These are phyloP conservation scores for Pseudotriccus pelzelni DNA, from an alignment of 2,797 vertebrate species.

Conservation along the genomic window DNA sequence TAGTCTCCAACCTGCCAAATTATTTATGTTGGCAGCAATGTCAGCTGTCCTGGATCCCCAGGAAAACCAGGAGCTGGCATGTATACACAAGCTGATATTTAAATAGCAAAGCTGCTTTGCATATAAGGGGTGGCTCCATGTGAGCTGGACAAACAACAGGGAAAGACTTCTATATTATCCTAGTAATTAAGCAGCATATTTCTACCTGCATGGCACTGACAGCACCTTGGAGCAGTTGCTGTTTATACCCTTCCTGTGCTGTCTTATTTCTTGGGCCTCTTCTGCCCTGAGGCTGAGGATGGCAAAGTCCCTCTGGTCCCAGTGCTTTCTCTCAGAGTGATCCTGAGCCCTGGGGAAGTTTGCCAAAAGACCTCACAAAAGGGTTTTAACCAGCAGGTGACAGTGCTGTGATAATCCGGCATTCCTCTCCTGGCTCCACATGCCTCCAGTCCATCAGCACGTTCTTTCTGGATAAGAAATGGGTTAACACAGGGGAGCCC, in stretches of 20 bases:
- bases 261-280: not conserved
- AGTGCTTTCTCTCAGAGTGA: not conserved
- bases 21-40: not conserved
- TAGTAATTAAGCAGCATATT: constrained; percentile 14
- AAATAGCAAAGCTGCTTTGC: constrained; percentile 51
- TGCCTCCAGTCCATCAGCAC: not conserved
- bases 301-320: not conserved
- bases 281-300: not conserved
- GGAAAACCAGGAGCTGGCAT: not conserved
- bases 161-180: not conserved
- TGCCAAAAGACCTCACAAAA: not conserved
- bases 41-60: not conserved
- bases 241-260: not conserved
- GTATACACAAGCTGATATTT: not conserved
- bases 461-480: not conserved
- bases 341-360: not conserved
- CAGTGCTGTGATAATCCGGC: not conserved
- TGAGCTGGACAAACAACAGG: not conserved
- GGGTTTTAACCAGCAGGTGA: not conserved
- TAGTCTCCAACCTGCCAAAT: not conserved
- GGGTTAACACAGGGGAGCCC: not conserved
- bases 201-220: not conserved
- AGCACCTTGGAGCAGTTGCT: not conserved
- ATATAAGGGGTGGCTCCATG: constrained; percentile 7
- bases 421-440: not conserved